Evolutionary conservation across 2,797 vertebrate species (phyloP), one percentile per base, ranked within the genome.

Genomic region (Sebastes taczanowskii): DNA sequence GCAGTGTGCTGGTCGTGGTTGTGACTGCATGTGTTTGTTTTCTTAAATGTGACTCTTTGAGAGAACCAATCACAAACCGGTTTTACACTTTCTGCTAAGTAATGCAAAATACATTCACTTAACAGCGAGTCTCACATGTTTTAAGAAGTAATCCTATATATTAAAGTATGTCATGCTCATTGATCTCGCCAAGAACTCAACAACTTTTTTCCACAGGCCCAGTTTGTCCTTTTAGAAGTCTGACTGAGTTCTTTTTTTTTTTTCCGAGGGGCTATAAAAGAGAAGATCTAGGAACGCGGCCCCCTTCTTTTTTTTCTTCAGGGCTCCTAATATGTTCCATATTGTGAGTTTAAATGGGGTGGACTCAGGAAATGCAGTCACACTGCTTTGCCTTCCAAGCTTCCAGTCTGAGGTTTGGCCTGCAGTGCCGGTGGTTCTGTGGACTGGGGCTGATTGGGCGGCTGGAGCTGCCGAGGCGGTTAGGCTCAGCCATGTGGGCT

Each of bases 341-440:
- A 96, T 97, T 97, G 93, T 94, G 95, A 95, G 94, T 95, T 95
- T 95, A 95, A 96, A 95, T 94, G 93, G 94, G 95, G 93, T 90
- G 91, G 88, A 94, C 91, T 95, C 92, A 95, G 95, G 95, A 96
- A 96, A 95, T 94, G 93, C 94, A 95, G 95, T 95, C 94, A 94
- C 92, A 94, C 93, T 92, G 91, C 89, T 93, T 92, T 91, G 94
- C 95, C 93, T 96, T 95, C 91, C 92, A 95, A 96, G 92, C 95
- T 94, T 91, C 92, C 95, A 94, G 93, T 89, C 87, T 94, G 91
- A 94, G 95, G 94, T 92, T 87, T 88, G 90, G 94, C 92, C 91
- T 38, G 86, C 72, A 89, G 77, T 86, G 89, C 82, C 74, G 83
- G 93, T 91, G 94, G 95, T 95, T 94, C 90, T 91, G 92, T 82